Percentiles rank a stretch among this genome's conserved stretches.
Evolutionary conservation across 1,140 invertebrate genomes (phyloP).

Genomic region (Tenebrio molitor): DNA sequence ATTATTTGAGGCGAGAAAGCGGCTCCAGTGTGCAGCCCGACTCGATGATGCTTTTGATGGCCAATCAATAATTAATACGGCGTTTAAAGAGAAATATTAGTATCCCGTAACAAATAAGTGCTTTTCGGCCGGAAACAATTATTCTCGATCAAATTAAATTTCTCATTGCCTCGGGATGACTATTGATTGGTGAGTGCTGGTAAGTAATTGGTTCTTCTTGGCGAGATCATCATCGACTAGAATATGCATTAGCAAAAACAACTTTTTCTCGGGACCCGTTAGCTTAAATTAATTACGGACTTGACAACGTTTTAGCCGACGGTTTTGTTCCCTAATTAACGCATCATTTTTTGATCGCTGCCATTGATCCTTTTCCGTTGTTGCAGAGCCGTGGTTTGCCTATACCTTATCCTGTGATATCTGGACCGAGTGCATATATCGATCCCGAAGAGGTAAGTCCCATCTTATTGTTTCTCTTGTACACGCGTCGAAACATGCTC

Average conservation of each 20-base stretch:
- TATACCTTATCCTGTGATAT: conserved; percentile 69
- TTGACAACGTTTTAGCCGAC: not conserved
- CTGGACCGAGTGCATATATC: conserved; percentile 72
- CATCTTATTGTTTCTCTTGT: conserved; percentile 1
- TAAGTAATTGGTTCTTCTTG: conserved; percentile 38
- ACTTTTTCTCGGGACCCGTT: conserved; percentile 27
- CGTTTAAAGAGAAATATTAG: conserved; percentile 36
- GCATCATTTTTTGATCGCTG: conserved; percentile 6
- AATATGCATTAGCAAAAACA: conserved; percentile 34
- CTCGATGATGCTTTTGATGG: conserved; percentile 4
- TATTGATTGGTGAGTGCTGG: conserved; percentile 24
- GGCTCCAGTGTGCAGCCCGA: not conserved
- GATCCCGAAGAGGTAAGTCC: conserved; percentile 71
- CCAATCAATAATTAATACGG: conserved; percentile 23
- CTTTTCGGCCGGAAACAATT: conserved; percentile 34
- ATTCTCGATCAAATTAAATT: conserved; percentile 38
- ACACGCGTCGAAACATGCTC: not conserved
- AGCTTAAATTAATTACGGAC: conserved; percentile 24
- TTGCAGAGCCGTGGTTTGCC: conserved; percentile 72
- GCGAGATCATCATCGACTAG: conserved; percentile 3
- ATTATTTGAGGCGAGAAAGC: conserved; percentile 11
- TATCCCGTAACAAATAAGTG: conserved; percentile 35
- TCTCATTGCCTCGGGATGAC: conserved; percentile 1
- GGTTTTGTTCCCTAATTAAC: conserved; percentile 32
- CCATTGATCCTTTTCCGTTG: conserved; percentile 13